These are phyloP conservation scores for Chondrosia reniformis DNA, from an alignment of 37 sponge, comb jelly and placozoan species.

Conservation along the genomic window DNA sequence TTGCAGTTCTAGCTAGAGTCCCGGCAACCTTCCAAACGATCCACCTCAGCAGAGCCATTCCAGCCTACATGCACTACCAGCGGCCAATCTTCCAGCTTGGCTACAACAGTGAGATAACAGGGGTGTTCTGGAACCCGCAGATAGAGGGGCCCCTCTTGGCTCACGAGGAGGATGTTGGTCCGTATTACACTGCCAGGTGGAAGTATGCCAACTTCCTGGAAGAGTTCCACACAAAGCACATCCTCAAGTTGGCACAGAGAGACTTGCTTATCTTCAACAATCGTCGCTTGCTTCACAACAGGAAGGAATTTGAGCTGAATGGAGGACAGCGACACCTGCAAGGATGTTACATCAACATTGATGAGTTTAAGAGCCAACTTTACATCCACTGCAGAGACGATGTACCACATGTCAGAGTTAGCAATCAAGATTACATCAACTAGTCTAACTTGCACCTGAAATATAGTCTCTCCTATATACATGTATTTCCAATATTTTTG, in stretches of 20 bases:
- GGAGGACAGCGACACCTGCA: constrained; percentile 13
- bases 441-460: no score
- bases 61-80: background rate
- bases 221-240: background rate
- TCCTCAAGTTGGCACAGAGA: background rate
- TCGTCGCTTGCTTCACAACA: constrained; percentile 1
- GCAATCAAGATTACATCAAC: no score
- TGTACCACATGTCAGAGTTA: no score
- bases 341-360: constrained; percentile 7
- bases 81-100: background rate
- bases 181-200: constrained; percentile 1
- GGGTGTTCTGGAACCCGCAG: background rate
- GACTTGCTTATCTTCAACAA: constrained; percentile 9
- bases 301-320: background rate
- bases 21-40: constrained; percentile 62
- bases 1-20: constrained; percentile 39
- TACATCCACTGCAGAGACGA: background rate
- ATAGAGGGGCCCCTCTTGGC: background rate
- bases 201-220: background rate
- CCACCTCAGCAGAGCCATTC: constrained; percentile 28
- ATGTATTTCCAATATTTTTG: no score
- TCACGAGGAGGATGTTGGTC: background rate
- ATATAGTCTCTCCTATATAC: no score
- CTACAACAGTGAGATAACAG: constrained; percentile 2
- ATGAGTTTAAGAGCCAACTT: constrained; percentile 21